phyloP scores from a whole-genome alignment of 2,888 invertebrate species.

The Oxytorus armatus region DNA sequence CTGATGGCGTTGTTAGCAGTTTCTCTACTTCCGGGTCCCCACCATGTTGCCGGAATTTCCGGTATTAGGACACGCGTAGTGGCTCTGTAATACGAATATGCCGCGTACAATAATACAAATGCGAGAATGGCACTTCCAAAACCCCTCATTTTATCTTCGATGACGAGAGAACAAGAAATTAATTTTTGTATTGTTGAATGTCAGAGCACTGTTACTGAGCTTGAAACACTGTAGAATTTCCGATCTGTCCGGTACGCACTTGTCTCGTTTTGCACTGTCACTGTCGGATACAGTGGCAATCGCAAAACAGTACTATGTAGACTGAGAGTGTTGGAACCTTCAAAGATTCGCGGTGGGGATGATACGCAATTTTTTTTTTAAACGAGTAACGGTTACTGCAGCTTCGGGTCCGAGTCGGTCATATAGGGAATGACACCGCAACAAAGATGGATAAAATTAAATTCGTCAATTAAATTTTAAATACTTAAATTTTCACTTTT shows the following conservation, averaged over 20 bases:
- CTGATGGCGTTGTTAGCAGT: slow-evolving; percentile 85
- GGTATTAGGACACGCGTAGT: slow-evolving; percentile 23
- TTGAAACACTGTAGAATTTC: no score
- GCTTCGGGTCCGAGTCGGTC: background rate
- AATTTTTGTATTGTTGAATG: no score
- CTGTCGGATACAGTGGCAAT: no score
- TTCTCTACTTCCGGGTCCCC: slow-evolving; percentile 86
- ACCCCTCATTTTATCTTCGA: background rate
- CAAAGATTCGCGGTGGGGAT: background rate
- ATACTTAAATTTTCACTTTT: no score
- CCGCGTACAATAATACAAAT: slow-evolving; percentile 7
- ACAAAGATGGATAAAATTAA: background rate
- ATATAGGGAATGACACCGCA: background rate
- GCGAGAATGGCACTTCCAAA: background rate
- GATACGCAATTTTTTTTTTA: background rate
- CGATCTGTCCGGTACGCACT: no score
- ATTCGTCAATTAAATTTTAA: background rate
- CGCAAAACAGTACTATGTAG: no score
- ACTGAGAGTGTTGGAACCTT: background rate
- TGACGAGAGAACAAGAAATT: background rate
- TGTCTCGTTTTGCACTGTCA: no score
- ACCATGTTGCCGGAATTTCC: slow-evolving; percentile 85
- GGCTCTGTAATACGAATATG: slow-evolving; percentile 12
- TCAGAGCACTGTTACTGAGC: no score
- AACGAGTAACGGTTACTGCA: background rate